phyloP scores from a whole-genome alignment of 1,140 invertebrate genomes.

The Elysia chlorotica region DNA sequence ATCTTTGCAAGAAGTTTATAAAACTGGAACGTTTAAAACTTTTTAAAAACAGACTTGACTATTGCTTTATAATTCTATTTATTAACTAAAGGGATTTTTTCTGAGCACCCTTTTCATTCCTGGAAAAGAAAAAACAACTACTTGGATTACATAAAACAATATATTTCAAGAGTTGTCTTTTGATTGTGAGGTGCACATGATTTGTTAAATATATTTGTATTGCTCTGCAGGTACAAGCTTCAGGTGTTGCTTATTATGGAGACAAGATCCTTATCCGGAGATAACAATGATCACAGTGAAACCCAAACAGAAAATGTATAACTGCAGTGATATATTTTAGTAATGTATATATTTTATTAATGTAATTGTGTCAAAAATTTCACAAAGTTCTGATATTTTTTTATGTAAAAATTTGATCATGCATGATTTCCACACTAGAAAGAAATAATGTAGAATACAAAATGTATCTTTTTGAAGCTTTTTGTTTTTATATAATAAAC shows the following conservation, averaged over 20 bases:
- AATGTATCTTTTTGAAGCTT: no score
- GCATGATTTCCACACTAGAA: background rate
- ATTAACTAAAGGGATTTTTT: background rate
- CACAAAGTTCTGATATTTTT: background rate
- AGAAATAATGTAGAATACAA: background rate
- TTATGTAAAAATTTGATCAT: background rate
- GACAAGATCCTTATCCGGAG: slow-evolving; percentile 23
- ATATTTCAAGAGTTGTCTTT: background rate
- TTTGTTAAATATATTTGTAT: background rate
- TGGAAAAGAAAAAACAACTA: no score
- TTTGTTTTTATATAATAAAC: no score
- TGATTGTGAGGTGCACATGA: background rate
- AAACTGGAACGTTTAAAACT: background rate
- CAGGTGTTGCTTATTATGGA: slow-evolving; percentile 39
- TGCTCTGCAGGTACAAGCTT: slow-evolving; percentile 35
- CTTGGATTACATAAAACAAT: background rate
- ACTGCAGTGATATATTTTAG: background rate
- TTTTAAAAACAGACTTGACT: background rate
- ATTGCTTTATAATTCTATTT: background rate
- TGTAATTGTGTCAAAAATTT: background rate
- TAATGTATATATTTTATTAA: background rate
- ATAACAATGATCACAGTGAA: slow-evolving; percentile 23
- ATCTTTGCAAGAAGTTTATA: no score
- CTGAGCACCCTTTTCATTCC: no score
- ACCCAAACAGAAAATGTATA: slow-evolving; percentile 8